These are phyloP conservation scores for Lemur catta DNA, from an alignment of 2,797 vertebrate genomes.

Conservation along the genomic window DNA sequence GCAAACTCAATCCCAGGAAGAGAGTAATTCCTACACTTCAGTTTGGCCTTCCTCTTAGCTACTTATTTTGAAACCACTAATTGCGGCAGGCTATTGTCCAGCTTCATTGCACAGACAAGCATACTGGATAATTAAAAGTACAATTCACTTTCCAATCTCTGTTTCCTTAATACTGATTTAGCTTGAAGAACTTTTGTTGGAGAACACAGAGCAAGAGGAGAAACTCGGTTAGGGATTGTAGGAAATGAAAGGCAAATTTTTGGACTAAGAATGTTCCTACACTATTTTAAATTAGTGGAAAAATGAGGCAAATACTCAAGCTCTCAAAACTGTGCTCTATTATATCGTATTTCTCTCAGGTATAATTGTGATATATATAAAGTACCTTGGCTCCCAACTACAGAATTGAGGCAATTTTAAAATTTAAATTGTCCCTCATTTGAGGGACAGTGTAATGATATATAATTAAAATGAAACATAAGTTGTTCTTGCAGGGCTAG, in stretches of 20 bases:
- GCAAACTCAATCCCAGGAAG: not conserved
- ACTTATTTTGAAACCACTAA: conserved; percentile 5
- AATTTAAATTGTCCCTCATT: not conserved
- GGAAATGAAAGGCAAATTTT: rapidly evolving
- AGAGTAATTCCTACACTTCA: not conserved
- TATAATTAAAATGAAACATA: not conserved
- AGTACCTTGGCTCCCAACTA: not conserved
- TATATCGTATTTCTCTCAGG: not conserved
- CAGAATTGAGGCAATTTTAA: not conserved
- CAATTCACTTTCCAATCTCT: not conserved
- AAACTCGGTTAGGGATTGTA: not conserved
- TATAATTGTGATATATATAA: not conserved
- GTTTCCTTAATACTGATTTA: not conserved
- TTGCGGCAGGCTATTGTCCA: not conserved
- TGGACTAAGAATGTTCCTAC: not conserved
- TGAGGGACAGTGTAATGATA: not conserved
- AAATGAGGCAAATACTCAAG: not conserved
- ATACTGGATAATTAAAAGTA: not conserved
- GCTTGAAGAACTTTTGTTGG: not conserved
- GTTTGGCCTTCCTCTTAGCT: not conserved
- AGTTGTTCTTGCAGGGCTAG: not conserved
- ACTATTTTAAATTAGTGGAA: not conserved
- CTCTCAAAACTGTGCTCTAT: not conserved
- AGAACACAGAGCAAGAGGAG: not conserved
- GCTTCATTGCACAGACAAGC: not conserved